Evolutionary conservation across 2,888 invertebrate species (phyloP).

Genomic region (Scaptomyza parva): DNA sequence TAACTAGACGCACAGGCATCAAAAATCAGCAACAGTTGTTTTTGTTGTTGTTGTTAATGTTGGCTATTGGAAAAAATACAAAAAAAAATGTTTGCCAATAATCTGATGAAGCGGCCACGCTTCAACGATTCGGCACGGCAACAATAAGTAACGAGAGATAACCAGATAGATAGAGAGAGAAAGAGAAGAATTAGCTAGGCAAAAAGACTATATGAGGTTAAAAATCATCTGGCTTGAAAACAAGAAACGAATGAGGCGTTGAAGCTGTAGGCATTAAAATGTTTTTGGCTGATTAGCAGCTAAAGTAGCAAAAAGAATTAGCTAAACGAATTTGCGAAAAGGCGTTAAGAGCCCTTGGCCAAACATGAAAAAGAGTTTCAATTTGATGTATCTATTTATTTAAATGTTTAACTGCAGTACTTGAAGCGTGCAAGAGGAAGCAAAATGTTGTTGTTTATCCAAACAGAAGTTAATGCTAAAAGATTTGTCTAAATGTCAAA

Average conservation of each 20-base stretch:
- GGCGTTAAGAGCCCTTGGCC: not conserved
- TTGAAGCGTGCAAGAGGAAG: not conserved
- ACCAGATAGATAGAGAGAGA: not conserved
- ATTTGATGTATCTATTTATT: not conserved
- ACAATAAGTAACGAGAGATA: slow-evolving; percentile 9
- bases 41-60: slow-evolving; percentile 19
- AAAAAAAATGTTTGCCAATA: slow-evolving; percentile 72
- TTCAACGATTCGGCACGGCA: slow-evolving; percentile 68
- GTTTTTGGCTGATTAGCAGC: not conserved
- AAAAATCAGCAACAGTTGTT: slow-evolving; percentile 23
- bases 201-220: slow-evolving; percentile 12
- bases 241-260: slow-evolving; percentile 17
- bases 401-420: not conserved
- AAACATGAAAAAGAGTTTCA: not conserved
- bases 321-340: slow-evolving; percentile 1
- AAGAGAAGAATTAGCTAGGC: slow-evolving; percentile 19
- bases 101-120: slow-evolving; percentile 68
- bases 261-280: slow-evolving; percentile 7
- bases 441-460: not conserved
- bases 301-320: slow-evolving; percentile 1
- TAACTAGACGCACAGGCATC: slow-evolving; percentile 40
- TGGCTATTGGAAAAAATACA: slow-evolving; percentile 69
- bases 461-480: not conserved
- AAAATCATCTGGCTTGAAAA: slow-evolving; percentile 20
- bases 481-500: not conserved